A percentile compares a stretch with the other conserved stretches of the same genome.
phyloP scores from a whole-genome alignment of 1,140 invertebrate genomes.

The Lordiphosa clarofinis region DNA sequence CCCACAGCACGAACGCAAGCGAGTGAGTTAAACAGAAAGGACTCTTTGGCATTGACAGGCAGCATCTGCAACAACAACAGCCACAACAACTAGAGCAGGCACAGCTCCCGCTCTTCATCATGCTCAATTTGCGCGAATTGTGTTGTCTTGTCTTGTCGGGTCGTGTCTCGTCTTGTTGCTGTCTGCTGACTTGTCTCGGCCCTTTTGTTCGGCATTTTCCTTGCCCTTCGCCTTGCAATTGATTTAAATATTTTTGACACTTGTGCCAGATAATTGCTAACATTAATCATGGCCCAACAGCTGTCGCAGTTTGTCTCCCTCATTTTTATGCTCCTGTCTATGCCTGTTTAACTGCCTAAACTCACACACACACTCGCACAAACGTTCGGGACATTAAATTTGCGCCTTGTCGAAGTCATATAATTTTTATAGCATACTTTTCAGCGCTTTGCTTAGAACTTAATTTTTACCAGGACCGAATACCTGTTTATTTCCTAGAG shows the following conservation, averaged over 20 bases:
- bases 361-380: no score
- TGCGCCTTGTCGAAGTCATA: conserved; percentile 16
- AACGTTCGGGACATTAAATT: conserved; percentile 7
- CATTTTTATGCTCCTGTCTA: not conserved
- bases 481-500: no score
- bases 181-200: conserved; percentile 46
- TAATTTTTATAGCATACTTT: conserved; percentile 37
- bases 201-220: conserved; percentile 27
- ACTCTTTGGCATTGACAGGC: conserved; percentile 68
- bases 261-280: conserved; percentile 68
- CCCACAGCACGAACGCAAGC: conserved; percentile 17
- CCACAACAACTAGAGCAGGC: conserved; percentile 16
- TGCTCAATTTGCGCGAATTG: conserved; percentile 77
- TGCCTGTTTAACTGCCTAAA: conserved; percentile 13
- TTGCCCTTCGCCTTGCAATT: conserved; percentile 37
- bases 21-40: conserved; percentile 52
- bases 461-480: not conserved
- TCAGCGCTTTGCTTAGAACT: conserved; percentile 4
- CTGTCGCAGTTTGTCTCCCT: conserved; percentile 26
- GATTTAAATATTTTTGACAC: conserved; percentile 79
- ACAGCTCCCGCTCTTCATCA: conserved; percentile 64
- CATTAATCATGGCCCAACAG: conserved; percentile 71
- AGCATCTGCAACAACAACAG: conserved; percentile 35
- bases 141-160: conserved; percentile 70
- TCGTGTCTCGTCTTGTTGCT: conserved; percentile 33